Evolutionary conservation across 2,888 invertebrate species (phyloP).

Genomic region (Lasiommata megera): DNA sequence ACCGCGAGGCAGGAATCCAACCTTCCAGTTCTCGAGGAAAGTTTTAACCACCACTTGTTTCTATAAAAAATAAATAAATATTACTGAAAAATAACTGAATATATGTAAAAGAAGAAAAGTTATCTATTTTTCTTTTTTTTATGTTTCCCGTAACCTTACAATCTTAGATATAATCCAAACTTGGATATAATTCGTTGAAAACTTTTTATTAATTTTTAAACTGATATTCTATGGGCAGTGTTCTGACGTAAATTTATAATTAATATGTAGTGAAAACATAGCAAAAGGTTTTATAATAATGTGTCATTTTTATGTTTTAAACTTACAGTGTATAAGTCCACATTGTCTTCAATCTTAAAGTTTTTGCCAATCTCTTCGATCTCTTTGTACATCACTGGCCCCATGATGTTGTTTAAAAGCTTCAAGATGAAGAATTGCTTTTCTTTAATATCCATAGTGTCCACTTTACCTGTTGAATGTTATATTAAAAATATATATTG

Average conservation of each 20-base stretch:
- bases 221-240: too few species aligned
- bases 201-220: too few species aligned
- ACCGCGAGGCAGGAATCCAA: constrained; percentile 80
- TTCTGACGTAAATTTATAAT: too few species aligned
- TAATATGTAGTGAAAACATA: too few species aligned
- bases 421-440: constrained; percentile 74
- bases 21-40: constrained; percentile 75
- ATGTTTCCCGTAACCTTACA: too few species aligned
- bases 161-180: too few species aligned
- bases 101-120: too few species aligned
- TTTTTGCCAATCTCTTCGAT: constrained; percentile 62
- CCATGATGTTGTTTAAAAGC: constrained; percentile 75
- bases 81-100: too few species aligned
- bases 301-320: too few species aligned
- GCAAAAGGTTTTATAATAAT: too few species aligned
- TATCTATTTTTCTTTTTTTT: too few species aligned
- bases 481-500: neutral
- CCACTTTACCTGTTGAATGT: neutral
- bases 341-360: constrained; percentile 66
- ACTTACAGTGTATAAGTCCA: constrained; percentile 59
- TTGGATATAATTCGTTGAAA: too few species aligned
- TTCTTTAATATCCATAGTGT: constrained; percentile 59
- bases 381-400: constrained; percentile 70
- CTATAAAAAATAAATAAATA: constrained; percentile 53
- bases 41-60: constrained; percentile 80